A percentile compares a stretch with the other conserved stretches of the same genome.
Evolutionary conservation across 2,888 invertebrate species (phyloP).

Genomic region (Drosophila nigritarsus): DNA sequence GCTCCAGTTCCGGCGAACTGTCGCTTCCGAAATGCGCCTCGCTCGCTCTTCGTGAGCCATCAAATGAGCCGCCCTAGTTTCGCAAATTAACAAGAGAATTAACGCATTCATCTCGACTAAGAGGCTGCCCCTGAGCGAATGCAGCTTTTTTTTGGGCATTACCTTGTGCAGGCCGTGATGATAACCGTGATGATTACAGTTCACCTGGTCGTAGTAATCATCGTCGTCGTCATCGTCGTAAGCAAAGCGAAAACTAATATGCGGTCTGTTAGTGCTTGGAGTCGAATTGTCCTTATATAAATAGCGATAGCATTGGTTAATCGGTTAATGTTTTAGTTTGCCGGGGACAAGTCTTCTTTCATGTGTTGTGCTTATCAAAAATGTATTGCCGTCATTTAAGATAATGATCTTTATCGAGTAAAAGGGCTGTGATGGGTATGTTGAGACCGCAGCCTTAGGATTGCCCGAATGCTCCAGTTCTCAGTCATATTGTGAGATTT

Average conservation of each 20-base stretch:
- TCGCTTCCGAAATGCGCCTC: slow-evolving; percentile 85
- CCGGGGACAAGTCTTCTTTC: slow-evolving; percentile 27
- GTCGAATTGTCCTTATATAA: slow-evolving; percentile 74
- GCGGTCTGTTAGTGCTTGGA: slow-evolving; percentile 79
- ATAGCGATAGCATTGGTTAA: slow-evolving; percentile 70
- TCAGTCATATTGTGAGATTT: slow-evolving; percentile 2
- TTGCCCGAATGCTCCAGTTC: neutral
- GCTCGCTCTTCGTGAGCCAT: slow-evolving; percentile 83
- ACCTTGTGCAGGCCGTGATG: slow-evolving; percentile 68
- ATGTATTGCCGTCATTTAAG: neutral
- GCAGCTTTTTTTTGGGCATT: slow-evolving; percentile 41
- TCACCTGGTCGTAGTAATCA: slow-evolving; percentile 61
- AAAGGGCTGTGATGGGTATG: neutral
- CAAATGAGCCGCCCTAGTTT: slow-evolving; percentile 76
- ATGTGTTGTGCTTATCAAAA: slow-evolving; percentile 13
- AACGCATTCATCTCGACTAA: slow-evolving; percentile 3
- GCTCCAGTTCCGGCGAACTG: slow-evolving; percentile 87
- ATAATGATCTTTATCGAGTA: neutral
- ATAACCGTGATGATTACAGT: slow-evolving; percentile 42
- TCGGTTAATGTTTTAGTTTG: slow-evolving; percentile 46
- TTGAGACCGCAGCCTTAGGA: slow-evolving; percentile 4
- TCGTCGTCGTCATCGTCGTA: slow-evolving; percentile 83
- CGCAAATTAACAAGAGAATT: slow-evolving; percentile 15
- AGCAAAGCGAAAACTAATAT: slow-evolving; percentile 84
- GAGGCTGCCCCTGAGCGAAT: slow-evolving; percentile 22